Conservation (phyloP, 2,888 invertebrate genomes). For the Drosophila hamatofila region DNA sequence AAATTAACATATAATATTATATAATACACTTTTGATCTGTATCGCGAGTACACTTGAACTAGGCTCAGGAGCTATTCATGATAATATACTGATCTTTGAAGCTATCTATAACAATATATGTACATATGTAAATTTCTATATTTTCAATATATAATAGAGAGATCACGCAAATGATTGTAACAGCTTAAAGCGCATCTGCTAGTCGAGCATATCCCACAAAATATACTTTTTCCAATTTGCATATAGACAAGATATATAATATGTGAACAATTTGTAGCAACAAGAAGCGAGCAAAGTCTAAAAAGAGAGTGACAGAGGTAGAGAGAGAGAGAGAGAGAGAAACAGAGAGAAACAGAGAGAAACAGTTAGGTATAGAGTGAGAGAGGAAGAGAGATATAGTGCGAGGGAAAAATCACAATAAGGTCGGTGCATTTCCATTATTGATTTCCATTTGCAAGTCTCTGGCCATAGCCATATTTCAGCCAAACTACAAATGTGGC, state of each 20-base stretch:
- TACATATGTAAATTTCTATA: no score
- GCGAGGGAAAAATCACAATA: slow-evolving; percentile 27
- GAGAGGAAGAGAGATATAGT: not conserved
- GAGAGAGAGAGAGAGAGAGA: slow-evolving; percentile 7
- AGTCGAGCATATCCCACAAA: not conserved
- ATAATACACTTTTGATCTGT: no score
- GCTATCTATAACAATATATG: no score
- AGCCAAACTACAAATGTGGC: slow-evolving; percentile 28
- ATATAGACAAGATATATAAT: slow-evolving; percentile 29
- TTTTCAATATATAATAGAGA: no score
- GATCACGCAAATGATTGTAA: no score
- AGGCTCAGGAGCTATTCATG: not conserved
- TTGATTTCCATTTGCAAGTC: slow-evolving; percentile 68
- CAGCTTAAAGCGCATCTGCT: not conserved
- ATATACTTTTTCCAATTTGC: not conserved
- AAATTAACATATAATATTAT: no score
- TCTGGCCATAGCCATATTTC: slow-evolving; percentile 43
- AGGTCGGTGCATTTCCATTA: slow-evolving; percentile 60
- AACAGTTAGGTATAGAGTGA: not conserved
- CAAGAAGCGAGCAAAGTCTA: slow-evolving; percentile 15
- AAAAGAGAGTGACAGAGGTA: slow-evolving; percentile 15
- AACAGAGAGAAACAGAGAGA: not conserved
- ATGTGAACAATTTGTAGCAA: slow-evolving; percentile 22
- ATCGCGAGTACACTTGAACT: no score
- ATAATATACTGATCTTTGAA: no score